Conservation (phyloP, 1,140 invertebrate genomes). For the Gryon sp. region DNA sequence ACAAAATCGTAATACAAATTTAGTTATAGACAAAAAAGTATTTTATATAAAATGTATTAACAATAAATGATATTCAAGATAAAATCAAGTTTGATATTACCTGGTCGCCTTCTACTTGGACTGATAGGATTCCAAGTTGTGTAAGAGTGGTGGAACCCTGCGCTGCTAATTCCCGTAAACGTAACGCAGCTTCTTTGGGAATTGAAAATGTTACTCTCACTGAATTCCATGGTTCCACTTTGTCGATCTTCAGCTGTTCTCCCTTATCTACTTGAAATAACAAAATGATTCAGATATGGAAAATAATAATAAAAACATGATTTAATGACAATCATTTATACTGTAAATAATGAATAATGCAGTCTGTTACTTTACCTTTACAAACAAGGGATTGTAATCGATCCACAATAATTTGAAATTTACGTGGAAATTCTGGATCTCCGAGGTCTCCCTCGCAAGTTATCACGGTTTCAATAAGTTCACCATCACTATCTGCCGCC, state of each 20-base stretch:
- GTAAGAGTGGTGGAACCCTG: constrained; percentile 92
- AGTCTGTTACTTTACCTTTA: constrained; percentile 80
- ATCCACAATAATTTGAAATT: constrained; percentile 84
- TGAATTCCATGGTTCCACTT: constrained; percentile 99
- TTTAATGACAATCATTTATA: constrained; percentile 13
- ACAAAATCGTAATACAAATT: no score
- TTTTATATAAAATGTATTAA: no score
- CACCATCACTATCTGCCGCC: constrained; percentile 88
- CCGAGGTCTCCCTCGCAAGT: constrained; percentile 89
- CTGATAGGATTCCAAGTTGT: constrained; percentile 95
- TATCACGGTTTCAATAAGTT: constrained; percentile 86
- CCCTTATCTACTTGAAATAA: constrained; percentile 80
- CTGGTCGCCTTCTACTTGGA: constrained; percentile 97
- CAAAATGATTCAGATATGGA: no score
- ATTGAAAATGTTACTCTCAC: constrained; percentile 98
- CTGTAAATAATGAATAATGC: background rate
- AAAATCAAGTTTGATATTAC: no score
- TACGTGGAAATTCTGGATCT: constrained; percentile 86
- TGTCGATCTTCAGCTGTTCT: constrained; percentile 83
- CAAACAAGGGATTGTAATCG: constrained; percentile 85
- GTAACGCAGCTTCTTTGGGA: constrained; percentile 94
- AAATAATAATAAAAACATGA: constrained; percentile 51
- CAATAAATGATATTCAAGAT: no score
- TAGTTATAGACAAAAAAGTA: no score
- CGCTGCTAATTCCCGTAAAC: constrained; percentile 92